Evolutionary conservation across 2,888 invertebrate species (phyloP), one percentile per base, ranked within the genome.

Genomic region (Escarpia spicata): DNA sequence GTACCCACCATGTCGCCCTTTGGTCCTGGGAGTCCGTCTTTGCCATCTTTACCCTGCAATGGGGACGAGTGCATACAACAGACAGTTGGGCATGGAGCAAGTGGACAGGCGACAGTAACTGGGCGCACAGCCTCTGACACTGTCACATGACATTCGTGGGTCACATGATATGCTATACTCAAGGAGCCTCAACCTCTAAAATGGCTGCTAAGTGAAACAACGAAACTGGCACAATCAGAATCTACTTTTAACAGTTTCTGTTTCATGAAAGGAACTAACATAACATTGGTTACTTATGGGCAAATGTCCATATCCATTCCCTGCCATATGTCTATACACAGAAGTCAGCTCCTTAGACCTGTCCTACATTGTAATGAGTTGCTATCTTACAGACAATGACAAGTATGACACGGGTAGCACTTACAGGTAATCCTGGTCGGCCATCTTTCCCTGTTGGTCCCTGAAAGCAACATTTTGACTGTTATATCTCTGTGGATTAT

Each of bases 1-100:
- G 52, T 91, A 58, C 58, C 26, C 9, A 91, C 92, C 95, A 96
- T 75, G 6, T 75, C 97, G 96, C 98, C 98, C 97, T 98, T 98
- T 93, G 97, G 97, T 91, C 95, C 95, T 31, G 94, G 94, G 44
- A 94, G 92, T 89, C 95, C 95, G 94, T 95, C 95, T 26, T 75
- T 75, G 75, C 75, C 75, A 26, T 75, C 75, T 75, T 75, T 75
- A 6, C 75, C 75, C 75, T 75, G 75, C 26, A 75, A 75, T 75
- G 3, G 75, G 75, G 19, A 75, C 26, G 4, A 75, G 26, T 26
- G 75, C 19, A 75, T 75, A 75, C 75, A n/a, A 75, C 75, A 52
- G 52, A 52, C 52, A 52, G 9, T 52, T 2, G 52, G 52, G 2
- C 15, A 15, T 52, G 52, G 12, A 12, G 52, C 12, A 9, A 52